phyloP scores from a whole-genome alignment of 2,888 invertebrate species.

The Cryptus armator region DNA sequence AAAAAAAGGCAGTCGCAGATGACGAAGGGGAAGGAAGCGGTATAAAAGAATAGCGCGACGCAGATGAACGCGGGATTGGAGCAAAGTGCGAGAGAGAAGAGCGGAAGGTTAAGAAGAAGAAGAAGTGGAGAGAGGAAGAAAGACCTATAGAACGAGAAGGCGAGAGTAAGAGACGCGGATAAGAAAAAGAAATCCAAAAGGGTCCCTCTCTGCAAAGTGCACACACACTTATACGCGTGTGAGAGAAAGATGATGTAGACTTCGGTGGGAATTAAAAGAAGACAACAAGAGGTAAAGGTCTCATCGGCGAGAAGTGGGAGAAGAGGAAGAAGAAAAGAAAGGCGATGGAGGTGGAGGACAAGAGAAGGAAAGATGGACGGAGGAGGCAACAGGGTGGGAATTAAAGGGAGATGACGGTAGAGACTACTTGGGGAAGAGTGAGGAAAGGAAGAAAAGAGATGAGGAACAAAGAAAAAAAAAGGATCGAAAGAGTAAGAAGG shows the following conservation, averaged over 20 bases:
- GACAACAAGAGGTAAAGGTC: conserved; percentile 6
- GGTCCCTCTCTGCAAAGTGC: conserved; percentile 24
- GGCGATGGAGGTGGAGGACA: conserved; percentile 60
- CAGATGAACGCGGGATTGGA: conserved; percentile 19
- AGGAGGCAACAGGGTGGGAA: conserved; percentile 75
- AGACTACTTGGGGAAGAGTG: conserved; percentile 46
- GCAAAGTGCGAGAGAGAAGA: conserved; percentile 20
- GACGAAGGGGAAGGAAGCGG: conserved; percentile 34
- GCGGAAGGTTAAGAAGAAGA: conserved; percentile 2
- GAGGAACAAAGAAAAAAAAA: conserved; percentile 30
- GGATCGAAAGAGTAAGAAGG: conserved; percentile 13
- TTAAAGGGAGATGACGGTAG: conserved; percentile 63
- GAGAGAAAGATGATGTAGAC: conserved; percentile 46
- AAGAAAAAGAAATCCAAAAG: background rate
- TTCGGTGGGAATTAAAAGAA: conserved; percentile 53
- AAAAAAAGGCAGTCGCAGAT: conserved; percentile 8
- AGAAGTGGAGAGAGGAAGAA: conserved; percentile 14
- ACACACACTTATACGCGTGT: background rate
- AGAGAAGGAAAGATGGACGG: conserved; percentile 66
- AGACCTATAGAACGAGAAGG: conserved; percentile 35
- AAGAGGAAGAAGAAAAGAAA: conserved; percentile 41
- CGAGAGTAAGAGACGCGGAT: background rate
- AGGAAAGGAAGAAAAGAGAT: conserved; percentile 7
- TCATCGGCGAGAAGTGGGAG: background rate
- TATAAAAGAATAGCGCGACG: conserved; percentile 11